Evolutionary conservation across 2,113 vertebrate species (phyloP), one percentile per base, ranked within the genome.

Genomic region (Meriones unguiculatus): DNA sequence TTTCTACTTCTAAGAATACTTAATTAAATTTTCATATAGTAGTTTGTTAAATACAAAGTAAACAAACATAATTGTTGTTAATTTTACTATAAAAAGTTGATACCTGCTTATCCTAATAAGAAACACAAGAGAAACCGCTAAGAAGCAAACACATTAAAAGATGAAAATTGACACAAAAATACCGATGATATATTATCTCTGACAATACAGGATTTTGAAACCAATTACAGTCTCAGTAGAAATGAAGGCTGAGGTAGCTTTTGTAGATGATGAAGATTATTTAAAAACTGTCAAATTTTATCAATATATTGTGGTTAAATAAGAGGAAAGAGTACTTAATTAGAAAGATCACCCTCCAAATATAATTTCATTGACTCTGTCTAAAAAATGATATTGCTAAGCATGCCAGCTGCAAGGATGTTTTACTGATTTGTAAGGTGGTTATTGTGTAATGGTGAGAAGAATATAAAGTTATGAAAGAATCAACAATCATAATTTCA

Each of bases 241-340:
- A 91, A 64, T 13, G n/a, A 84, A 17, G 38, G 9, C 9, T 80
- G 2, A 3, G 25, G 2, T 77, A 73, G 85, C 32, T 65, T 89
- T 24, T 91, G 52, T 4, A 11, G 14, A 91, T 70, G 2, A 75
- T 93, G 13, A 85, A 80, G 15, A 25, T 9, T 91, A 54, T n/a
- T 84, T 20, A 78, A 72, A 13, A 91, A 90, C 90, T 84, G 3
- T 73, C n/a, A 81, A 50, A 22, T 76, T 93, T 4, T 77, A 35
- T 91, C 54, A 78, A 89, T 90, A 91, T 73, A 90, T 41, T 67
- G 28, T 89, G 17, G 95, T 85, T 81, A 75, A 89, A 85, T 57
- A 67, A 24, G 32, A 76, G 24, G 22, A 50, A 15, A 18, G 38
- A 52, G 2, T 10, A 5, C n/a, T 72, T 46, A 25, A 25, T 52